Evolutionary conservation across 2,797 vertebrate genomes (phyloP), one percentile per base, ranked within the genome.

Genomic region (Anguilla obscura): DNA sequence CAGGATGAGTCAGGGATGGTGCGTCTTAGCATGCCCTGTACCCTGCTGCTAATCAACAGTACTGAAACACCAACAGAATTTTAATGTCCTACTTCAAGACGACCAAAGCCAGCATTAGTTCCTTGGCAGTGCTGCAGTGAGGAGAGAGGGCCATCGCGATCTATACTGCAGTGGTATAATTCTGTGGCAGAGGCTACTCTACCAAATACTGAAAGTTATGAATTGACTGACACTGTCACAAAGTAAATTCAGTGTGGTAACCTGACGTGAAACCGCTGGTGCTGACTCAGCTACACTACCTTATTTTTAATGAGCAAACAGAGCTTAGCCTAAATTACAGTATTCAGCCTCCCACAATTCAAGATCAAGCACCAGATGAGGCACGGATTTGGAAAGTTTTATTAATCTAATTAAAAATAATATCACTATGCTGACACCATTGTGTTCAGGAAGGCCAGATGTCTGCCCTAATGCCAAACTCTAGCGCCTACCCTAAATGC

Each of bases 1-100:
- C 24, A 84, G 86, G 36, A 54, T 86, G 54, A 90, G 89, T 84
- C 89, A 85, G 74, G 87, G 58, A 87, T 27, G 45, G 66, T 5
- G 48, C 60, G 89, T 21, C 40, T 85, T 36, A 85, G 24, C 54
- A n/a, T 33, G 60, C 54, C 56, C 52, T 36, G 56, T 36, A 36
- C 54, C 54, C 52, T 33, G 30, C 50, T 30, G 54, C 27, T 85
- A 36, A 54, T 54, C 52, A n/a, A 85, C 83, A 58, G 83, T 33
- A 18, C 50, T 36, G 21, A 50, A 12, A 85, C 50, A 30, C n/a
- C 56, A 18, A 36, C 30, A 58, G 56, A 60, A 58, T 85, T 30
- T 85, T n/a, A 56, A 58, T 85, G 54, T 36, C 84, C 56, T 18
- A 60, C 54, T 18, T 9, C 83, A 12, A 54, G 48, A 21, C 33